Evolutionary conservation across 2,797 vertebrate species (phyloP), one percentile per base, ranked within the genome.

Genomic region (Myripristis jacobus): DNA sequence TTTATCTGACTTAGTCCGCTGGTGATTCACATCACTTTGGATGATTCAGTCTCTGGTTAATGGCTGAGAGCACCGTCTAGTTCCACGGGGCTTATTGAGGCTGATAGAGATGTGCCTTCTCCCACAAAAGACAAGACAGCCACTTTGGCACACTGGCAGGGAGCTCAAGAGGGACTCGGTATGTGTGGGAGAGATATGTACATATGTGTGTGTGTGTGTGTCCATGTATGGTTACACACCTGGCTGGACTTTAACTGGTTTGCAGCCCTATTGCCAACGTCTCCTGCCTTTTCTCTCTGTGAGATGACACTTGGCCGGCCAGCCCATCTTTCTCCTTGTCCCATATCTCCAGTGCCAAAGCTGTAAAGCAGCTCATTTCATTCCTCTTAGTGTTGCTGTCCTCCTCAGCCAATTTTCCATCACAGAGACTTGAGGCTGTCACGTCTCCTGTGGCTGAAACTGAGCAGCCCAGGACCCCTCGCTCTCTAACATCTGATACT

Each of bases 1-100:
- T 80, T 75, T 80, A 59, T 85, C 75, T 68, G 84, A 84, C 70
- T 73, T 66, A 68, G 66, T 51, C 66, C 58, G 57, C 51, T n/a
- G 1, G 48, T 87, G 82, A 88, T 82, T 89, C 88, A 84, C 85
- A 69, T 81, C 78, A 75, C 80, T 83, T 75, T 60, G 60, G 77
- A 83, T 81, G 87, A 88, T 86, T 90, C 89, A 87, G 79, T 81
- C 72, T 61, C 50, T 62, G 60, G 73, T 70, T 76, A 67, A 74
- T 81, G 59, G 70, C 79, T 80, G 66, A 80, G 82, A 80, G 84
- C 64, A 59, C 29, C 29, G 21, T 87, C 70, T 80, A 65, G 69
- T 72, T 87, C 72, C 66, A 48, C 38, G 52, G 48, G 55, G 66
- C 52, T 73, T 80, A 75, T 74, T 82, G 72, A 83, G 73, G 58